Base-by-base conservation (phyloP, 1,140 invertebrate genomes). In the Hyphantria cunea region DNA sequence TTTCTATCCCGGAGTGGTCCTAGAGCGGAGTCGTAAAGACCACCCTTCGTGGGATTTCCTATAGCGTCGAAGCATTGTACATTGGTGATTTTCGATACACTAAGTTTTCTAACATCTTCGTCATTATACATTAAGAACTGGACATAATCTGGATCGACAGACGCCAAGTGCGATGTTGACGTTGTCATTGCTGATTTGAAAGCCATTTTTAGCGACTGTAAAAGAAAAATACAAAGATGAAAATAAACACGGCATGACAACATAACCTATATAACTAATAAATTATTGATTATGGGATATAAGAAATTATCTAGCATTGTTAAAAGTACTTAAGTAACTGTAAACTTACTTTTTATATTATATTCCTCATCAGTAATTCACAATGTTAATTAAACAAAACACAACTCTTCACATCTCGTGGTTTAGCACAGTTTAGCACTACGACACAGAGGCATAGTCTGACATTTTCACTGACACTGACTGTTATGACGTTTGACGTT, bases 21-120 rank as follows among this genome's bases (percentile, higher is more conserved):
- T 76, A 99, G 86, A 10, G 91, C 86, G 48, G 94, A 93, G 89
- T 99, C 98, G 86, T 99, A 98, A 0, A 99, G 89, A 25, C 98
- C 98, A 31, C 96, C 96, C 48, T 92, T 90, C 13, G 95, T 90
- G 1, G 97, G 94, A 91, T 98, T 95, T 0, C 96, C 96, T 44
- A 99, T 92, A 11, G 92, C 86, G 91, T 99, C 97, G 81, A 99
- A 98, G 0, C 96, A 95, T 54, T 96, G 86, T 0, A 95, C 93
- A 52, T 96, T 97, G 0, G 93, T 94, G 15, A 99, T 94, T 91
- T 98, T 95, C 0, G 95, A 92, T 0, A 98, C 96, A 91, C 97
- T 98, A 3, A 99, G 88, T 72, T 95, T 94, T 74, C 92, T 93
- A n/a, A 99, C 94, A 82, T 99, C 97, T 54, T 98, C 93, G 42